phyloP scores from a whole-genome alignment of 2,797 vertebrate species.

The Benthosema pterotum region DNA sequence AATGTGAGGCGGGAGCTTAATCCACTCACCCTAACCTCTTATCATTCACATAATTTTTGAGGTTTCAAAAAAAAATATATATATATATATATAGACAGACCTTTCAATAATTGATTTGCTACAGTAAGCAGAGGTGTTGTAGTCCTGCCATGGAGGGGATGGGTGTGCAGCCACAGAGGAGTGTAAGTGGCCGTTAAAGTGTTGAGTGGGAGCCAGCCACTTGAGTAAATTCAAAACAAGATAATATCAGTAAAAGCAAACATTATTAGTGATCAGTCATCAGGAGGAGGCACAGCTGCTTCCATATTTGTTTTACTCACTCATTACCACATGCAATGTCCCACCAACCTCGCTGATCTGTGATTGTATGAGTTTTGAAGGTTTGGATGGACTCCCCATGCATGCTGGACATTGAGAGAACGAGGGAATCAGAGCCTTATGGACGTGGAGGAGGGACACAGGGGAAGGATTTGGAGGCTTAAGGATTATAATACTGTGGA shows the following conservation, averaged over 20 bases:
- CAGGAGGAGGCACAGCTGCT: too few relatives aligned
- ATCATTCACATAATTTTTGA: conserved; percentile 21
- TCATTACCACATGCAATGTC: too few relatives aligned
- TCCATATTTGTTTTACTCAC: too few relatives aligned
- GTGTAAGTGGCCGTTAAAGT: neutral
- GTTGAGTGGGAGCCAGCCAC: conserved; percentile 20
- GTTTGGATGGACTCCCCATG: conserved; percentile 6
- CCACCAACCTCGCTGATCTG: neutral
- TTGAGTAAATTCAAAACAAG: conserved; percentile 5
- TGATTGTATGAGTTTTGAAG: neutral
- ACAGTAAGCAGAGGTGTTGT: conserved; percentile 24
- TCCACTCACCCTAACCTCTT: neutral
- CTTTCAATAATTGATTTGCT: conserved; percentile 56
- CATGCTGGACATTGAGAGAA: conserved; percentile 7
- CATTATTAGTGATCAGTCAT: neutral
- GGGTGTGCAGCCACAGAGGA: conserved; percentile 5
- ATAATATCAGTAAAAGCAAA: conserved; percentile 8
- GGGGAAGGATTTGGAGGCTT: conserved; percentile 64
- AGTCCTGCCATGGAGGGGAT: conserved; percentile 34
- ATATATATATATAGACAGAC: conserved; percentile 45
- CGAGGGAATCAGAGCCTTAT: conserved; percentile 30
- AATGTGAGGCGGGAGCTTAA: too few relatives aligned
- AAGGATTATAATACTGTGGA: conserved; percentile 50
- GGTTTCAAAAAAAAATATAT: conserved; percentile 39
- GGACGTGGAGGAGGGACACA: conserved; percentile 41